Base-by-base conservation (phyloP, 1,140 invertebrate species). In the Trachymyrmex septentrionalis region DNA sequence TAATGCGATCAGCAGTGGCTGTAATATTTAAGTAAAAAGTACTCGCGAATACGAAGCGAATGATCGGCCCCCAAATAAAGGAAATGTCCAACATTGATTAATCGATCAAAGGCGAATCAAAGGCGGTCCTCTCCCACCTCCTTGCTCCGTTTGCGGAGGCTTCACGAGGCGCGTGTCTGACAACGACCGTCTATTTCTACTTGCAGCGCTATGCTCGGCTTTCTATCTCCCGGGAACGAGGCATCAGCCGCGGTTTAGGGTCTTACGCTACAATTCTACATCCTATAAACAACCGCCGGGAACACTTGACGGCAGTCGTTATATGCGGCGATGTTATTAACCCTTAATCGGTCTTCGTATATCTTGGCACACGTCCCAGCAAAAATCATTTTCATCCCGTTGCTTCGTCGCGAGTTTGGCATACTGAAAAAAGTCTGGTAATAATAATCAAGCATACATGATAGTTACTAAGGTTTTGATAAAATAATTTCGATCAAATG, bases 101-200 rank as follows among this genome's bases (percentile, higher is more conserved):
- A 84, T 75, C 80, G 80, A 84, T 84, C 80, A 61, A 50, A 67
- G 34, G 30, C 21, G 34, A 69, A 84, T 84, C 80, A 61, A 50
- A 67, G 34, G 30, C 21, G 34, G 21, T 38, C 19, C n/a, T 14
- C 21, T 66, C 63, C 63, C 63, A 2, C 12, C 61, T 4, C 7
- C 10, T 24, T 44, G 24, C 16, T 44, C 38, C 38, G 34, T 61
- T 34, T n/a, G 34, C 53, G n/a, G n/a, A n/a, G n/a, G n/a, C 44
- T 48, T 7, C 67, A 30, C 27, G 66, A 72, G 34, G 66, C 78
- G 78, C 67, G 80, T 38, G 80, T 84, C 80, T 63, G 69, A 75
- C 67, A 84, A 27, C 80, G 80, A 48, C 80, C 44, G 55, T 84
- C 80, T 84, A 84, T 84, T 84, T 84, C 80, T 84, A 84, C 80